A percentile compares a stretch with the other conserved stretches of the same genome.
These are phyloP conservation scores for Pachyuromys duprasi DNA, from an alignment of 2,797 vertebrate genomes.

Conservation along the genomic window DNA sequence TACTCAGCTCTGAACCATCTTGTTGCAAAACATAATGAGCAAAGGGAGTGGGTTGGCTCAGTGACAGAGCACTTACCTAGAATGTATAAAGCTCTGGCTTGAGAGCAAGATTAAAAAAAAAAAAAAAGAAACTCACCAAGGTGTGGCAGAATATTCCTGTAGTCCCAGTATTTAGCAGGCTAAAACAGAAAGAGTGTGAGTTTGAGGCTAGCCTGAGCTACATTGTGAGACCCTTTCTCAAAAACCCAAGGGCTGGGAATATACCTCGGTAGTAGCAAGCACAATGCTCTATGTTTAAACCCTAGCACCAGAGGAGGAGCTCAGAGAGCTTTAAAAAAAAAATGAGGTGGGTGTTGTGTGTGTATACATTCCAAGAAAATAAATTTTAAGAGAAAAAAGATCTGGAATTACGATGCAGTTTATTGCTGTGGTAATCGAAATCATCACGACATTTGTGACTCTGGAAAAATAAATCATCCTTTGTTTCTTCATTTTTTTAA, in stretches of 20 bases:
- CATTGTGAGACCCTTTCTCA: not conserved
- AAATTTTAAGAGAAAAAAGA: not conserved
- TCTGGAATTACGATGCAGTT: not conserved
- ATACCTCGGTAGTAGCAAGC: not conserved
- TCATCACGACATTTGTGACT: not conserved
- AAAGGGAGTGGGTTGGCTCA: not conserved
- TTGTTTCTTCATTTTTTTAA: constrained; percentile 2
- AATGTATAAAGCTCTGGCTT: not conserved
- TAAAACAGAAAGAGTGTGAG: not conserved
- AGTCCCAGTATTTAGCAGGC: not conserved
- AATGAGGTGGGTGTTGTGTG: not conserved
- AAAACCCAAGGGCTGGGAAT: not conserved
- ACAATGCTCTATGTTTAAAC: not conserved
- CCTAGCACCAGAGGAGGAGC: not conserved
- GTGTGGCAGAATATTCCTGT: not conserved
- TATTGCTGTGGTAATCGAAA: not conserved
- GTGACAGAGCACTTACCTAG: not conserved
- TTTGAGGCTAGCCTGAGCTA: not conserved
- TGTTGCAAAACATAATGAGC: not conserved
- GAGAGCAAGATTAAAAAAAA: not conserved
- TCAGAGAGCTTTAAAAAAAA: not conserved
- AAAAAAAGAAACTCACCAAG: not conserved
- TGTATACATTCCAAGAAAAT: not conserved
- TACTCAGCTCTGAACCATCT: not conserved
- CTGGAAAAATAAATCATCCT: not conserved